Evolutionary conservation across 2,797 vertebrate species (phyloP).

Genomic region (Etheostoma nigrum): DNA sequence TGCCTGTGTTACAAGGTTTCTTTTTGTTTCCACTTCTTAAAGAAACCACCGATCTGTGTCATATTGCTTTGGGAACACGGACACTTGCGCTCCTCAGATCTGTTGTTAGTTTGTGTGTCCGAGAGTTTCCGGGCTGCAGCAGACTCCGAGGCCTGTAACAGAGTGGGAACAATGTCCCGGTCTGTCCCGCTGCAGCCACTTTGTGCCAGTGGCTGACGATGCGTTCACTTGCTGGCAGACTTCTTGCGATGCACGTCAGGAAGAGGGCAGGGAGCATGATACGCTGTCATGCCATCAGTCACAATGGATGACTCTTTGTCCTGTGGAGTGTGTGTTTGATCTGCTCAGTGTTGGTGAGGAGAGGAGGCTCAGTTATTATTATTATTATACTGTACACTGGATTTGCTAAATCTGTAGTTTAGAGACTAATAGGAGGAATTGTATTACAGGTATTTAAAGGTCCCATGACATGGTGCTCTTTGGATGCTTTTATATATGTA

Average conservation of each 20-base stretch:
- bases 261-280: slow-evolving; percentile 41
- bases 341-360: too few species aligned
- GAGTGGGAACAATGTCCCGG: slow-evolving; percentile 65
- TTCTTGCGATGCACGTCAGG: slow-evolving; percentile 42
- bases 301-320: slow-evolving; percentile 45
- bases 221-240: slow-evolving; percentile 47
- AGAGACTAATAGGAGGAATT: too few species aligned
- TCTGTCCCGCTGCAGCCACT: slow-evolving; percentile 71
- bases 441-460: too few species aligned
- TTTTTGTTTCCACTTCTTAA: not conserved
- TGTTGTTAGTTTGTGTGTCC: not conserved
- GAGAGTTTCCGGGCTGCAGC: slow-evolving; percentile 41
- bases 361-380: too few species aligned
- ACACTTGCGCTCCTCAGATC: slow-evolving; percentile 15
- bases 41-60: slow-evolving; percentile 6
- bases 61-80: not conserved
- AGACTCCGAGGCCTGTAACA: not conserved
- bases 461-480: too few species aligned
- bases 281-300: slow-evolving; percentile 34
- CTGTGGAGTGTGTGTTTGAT: too few species aligned
- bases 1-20: too few species aligned
- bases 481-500: too few species aligned
- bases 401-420: too few species aligned
- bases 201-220: slow-evolving; percentile 67
- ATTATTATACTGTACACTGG: too few species aligned